Base-by-base conservation (phyloP, 2,797 vertebrate species). In the Esox masquinongy region DNA sequence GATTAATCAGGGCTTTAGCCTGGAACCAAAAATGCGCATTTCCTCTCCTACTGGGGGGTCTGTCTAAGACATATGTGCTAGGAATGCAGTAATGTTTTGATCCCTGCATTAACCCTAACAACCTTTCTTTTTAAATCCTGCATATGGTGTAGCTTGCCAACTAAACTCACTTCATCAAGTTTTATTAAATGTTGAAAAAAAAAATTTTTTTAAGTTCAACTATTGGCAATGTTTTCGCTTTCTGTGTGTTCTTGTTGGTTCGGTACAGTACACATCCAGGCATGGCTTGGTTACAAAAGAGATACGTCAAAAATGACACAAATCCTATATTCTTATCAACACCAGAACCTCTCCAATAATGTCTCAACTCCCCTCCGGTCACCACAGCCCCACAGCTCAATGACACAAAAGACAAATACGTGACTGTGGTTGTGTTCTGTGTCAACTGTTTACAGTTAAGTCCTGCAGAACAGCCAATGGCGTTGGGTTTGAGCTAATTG, bases 41-140 rank as follows among this genome's bases (percentile, higher is more conserved):
- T 91, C 89, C 88, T 88, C 78, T 74, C 83, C 64, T 78, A 87
- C 71, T 91, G 89, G 91, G 92, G 89, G 90, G 90, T 92, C 89
- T 88, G 80, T 87, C 67, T 67, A 87, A 83, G 88, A 90, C 92
- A 91, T 66, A 89, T 92, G 88, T 86, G 81, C 74, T 75, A 82
- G 85, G 91, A 90, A 92, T 91, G 91, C 85, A 87, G 86, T 86
- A 68, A 84, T 83, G 43, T 87, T 88, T 17, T 50, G 43, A 22
- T 39, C 11, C 76, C 73, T 72, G 19, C 39, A 29, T 80, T 70
- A 70, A 80, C 80, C 80, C 66, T 80, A 70, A 78, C 72, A 73
- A 64, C 63, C 31, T 86, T 83, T 82, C 67, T 77, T 81, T 82
- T 89, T 82, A 79, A 84, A 14, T 39, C 53, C 53, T n/a, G n/a